Evolutionary conservation across 2,888 invertebrate species (phyloP), one percentile per base, ranked within the genome.

Genomic region (Arge pagana): DNA sequence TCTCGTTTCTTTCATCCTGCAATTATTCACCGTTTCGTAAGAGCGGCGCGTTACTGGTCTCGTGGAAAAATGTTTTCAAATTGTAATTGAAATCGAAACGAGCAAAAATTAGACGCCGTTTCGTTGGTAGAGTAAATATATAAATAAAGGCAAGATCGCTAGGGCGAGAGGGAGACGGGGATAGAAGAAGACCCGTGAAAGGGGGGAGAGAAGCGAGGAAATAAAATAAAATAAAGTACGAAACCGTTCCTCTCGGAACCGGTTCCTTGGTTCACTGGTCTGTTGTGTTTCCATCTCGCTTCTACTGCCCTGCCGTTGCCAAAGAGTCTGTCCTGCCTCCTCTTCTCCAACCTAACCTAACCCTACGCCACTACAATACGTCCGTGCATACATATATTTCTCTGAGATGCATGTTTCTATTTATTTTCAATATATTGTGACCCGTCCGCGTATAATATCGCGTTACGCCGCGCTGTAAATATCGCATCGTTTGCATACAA

Each of bases 261-360:
- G 67, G 74, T 71, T 71, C 73, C 72, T 74, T 71, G 72, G 59
- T 59, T 63, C 63, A 72, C 72, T 71, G 72, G 72, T 71, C 67
- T 64, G 63, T 68, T 62, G 63, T 68, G 63, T 57, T 53, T 48
- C 54, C 39, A 19, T 61, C 59, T 57, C 54, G 18, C 39, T 60
- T 49, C 48, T 39, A 45, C 56, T 36, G 53, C 36, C 21, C 30
- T 33, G n/a, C n/a, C n/a, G 43, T 8, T 31, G 5, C 45, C 43
- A 31, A 21, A 37, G 23, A 40, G 40, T 13, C 41, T 40, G 30
- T 41, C 37, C 31, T 49, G 26, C 28, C 13, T 19, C 21, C 8
- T 42, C 45, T 31, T 13, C 24, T 36, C 43, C 33, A 43, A 26
- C 53, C 18, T 19, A 37, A 19, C 21, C 24, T 36, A 11, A 51